Base-by-base conservation (phyloP, 1,140 invertebrate genomes). In the Aphidius gifuensis region DNA sequence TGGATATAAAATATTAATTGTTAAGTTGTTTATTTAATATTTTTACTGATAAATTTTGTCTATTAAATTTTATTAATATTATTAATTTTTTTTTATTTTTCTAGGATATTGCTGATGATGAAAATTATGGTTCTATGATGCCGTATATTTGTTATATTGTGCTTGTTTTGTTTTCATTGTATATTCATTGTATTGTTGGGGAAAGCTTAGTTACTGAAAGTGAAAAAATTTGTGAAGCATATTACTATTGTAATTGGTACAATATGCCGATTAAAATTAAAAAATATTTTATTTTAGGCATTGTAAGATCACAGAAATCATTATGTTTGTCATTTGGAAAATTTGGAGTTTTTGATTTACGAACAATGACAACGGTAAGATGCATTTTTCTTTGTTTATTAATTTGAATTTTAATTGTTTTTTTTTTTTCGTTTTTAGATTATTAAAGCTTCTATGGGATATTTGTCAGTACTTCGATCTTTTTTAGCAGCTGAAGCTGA, bases 1-100 rank as follows among this genome's bases (percentile, higher is more conserved):
- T 5, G 74, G 75, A 47, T 77, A 72, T 55, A 74, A 77, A 70
- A 66, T 77, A 39, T 68, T 79, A 50, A 66, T 62, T 64, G 75
- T 76, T 62, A 43, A 57, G 8, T 46, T 32, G 4, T 16, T 16
- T 42, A 11, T 7, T 38, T 9, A 40, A 32, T 32, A 32, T 32
- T 32, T 32, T 16, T 16, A 16, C 16, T 16, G 1, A 0, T 16
- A 16, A 16, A 16, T 16, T 16, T 16, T 16, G 16, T 16, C 16
- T 16, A 16, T 16, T 16, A 16, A 16, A 32, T 32, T 32, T 32
- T 32, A 3, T 3, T 32, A 32, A 32, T 32, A 3, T 32, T 3
- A 3, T 32, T 1, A 32, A 32, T 32, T 32, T 32, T 32, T 32
- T 3, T 3, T 32, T 32, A 0, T 32, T 32, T 1, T 1, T 32